Evolutionary conservation across 2,888 invertebrate species (phyloP), one percentile per base, ranked within the genome.

Genomic region (Xestoiulus laeticollis): DNA sequence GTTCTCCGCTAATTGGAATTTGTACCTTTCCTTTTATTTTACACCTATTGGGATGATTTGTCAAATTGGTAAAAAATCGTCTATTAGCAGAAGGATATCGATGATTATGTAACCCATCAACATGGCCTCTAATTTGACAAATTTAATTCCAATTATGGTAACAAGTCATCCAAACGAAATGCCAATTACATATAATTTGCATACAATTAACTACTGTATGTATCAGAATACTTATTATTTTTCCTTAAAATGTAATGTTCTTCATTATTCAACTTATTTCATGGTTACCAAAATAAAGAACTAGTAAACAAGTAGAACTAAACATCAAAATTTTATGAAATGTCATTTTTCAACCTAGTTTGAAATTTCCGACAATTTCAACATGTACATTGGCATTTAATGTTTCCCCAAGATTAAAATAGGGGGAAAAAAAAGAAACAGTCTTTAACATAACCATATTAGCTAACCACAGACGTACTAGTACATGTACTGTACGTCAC

Each of bases 31-130:
- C 1, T n/a, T n/a, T 48, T 48, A 48, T 48, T 48, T 12, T 48
- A 68, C 22, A n/a, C 22, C 68, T 10, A 68, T 68, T 68, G 19
- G 16, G 22, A 6, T 68, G 22, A 68, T 68, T 68, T 68, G 68
- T 68, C 22, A 68, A 68, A 68, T 68, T 68, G 68, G 68, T 26
- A 68, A 68, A 22, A 68, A 68, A 68, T 68, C 68, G 68, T 68
- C 22, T 68, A 68, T 68, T 68, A 22, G 68, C 68, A 68, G 68
- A 68, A 68, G 68, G 68, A 68, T 68, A 53, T 53, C 53, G 53
- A 53, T 53, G 68, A 68, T 26, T 26, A 68, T 22, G 22, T n/a
- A 26, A 68, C 68, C n/a, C n/a, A n/a, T 68, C 8, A 68, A 68
- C 68, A 8, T 22, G 68, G 68, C 68, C 22, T n/a, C 68, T 22